Conservation (phyloP, 2,888 invertebrate genomes). For the Papilio protenor region DNA sequence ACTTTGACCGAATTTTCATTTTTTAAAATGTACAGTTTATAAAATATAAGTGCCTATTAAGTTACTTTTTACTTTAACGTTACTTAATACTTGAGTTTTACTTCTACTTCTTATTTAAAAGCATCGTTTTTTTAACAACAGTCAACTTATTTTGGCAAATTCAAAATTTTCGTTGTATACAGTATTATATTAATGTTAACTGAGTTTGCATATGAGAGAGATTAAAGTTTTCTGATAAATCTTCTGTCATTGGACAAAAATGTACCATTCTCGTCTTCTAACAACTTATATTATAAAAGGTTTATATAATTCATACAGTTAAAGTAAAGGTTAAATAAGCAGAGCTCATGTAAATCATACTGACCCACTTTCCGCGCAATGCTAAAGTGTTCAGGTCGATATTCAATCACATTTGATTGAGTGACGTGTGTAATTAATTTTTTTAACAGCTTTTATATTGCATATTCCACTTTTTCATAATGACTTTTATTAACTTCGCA, state of each 20-base stretch:
- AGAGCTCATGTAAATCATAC: not conserved
- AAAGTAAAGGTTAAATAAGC: constrained; percentile 6
- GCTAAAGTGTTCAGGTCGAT: constrained; percentile 13
- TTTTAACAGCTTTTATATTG: constrained; percentile 12
- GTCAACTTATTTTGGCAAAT: too few species aligned
- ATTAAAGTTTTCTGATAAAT: too few species aligned
- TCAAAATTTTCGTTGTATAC: too few species aligned
- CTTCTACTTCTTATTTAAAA: too few species aligned
- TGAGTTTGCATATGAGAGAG: too few species aligned
- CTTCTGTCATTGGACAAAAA: not conserved
- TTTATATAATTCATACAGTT: not conserved
- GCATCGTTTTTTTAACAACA: too few species aligned
- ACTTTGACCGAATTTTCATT: constrained; percentile 32
- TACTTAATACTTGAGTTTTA: too few species aligned
- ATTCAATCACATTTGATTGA: constrained; percentile 28
- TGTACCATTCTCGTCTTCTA: not conserved
- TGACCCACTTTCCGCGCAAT: not conserved
- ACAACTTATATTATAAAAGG: not conserved
- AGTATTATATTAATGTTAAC: too few species aligned
- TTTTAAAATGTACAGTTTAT: not conserved
- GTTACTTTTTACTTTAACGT: too few species aligned
- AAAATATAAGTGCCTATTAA: not conserved
- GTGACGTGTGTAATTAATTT: constrained; percentile 23
- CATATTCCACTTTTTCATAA: not conserved
- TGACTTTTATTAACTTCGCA: not conserved